Percentiles rank a stretch among this genome's conserved stretches.
Conservation (phyloP, 2,113 vertebrate genomes). For the Passer montanus region DNA sequence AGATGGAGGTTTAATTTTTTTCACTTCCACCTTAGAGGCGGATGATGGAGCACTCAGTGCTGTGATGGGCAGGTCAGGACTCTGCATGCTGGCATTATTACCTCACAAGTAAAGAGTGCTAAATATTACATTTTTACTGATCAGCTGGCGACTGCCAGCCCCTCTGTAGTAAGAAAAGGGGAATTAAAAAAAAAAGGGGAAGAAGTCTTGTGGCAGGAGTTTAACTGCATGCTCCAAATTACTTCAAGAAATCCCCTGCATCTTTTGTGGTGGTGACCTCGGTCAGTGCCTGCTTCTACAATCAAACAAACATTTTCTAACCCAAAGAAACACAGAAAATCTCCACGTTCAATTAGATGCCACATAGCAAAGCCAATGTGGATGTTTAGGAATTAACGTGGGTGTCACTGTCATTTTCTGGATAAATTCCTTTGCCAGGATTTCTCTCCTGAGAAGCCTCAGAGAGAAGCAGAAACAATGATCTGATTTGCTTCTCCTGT, state of each 20-base stretch:
- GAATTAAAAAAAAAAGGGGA: too few relatives aligned
- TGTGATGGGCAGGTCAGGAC: not conserved
- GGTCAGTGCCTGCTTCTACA: not conserved
- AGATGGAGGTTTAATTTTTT: not conserved
- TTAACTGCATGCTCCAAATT: not conserved
- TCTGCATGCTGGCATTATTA: not conserved
- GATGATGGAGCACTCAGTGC: not conserved
- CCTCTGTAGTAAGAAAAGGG: fast-evolving
- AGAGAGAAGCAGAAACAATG: too few relatives aligned
- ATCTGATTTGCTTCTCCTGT: too few relatives aligned
- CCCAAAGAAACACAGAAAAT: not conserved
- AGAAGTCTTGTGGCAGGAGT: not conserved
- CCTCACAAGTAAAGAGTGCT: not conserved
- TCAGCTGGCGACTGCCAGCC: not conserved
- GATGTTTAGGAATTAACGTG: not conserved
- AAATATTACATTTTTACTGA: not conserved
- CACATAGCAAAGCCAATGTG: fast-evolving
- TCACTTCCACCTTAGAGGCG: not conserved
- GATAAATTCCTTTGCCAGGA: too few relatives aligned
- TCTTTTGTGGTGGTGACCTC: too few relatives aligned
- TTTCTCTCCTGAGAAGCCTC: too few relatives aligned
- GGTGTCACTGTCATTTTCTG: too few relatives aligned
- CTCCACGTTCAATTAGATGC: too few relatives aligned
- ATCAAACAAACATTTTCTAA: not conserved
- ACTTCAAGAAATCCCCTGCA: not conserved